phyloP scores from a whole-genome alignment of 2,113 vertebrate species.

The Progne subis region DNA sequence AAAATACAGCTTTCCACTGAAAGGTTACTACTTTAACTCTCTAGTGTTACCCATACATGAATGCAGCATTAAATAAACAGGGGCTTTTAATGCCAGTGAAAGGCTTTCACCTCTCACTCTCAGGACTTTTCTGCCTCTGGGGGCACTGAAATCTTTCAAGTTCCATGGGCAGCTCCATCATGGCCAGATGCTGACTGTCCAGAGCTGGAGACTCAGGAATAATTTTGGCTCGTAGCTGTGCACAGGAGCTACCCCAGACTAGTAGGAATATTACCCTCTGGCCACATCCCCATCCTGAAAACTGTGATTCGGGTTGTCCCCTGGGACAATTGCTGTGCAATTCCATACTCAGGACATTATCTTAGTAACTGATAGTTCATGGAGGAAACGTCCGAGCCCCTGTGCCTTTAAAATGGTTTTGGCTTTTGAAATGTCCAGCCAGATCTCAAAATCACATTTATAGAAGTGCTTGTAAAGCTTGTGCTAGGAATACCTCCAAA shows the following conservation, averaged over 20 bases:
- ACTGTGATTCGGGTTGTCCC: background rate
- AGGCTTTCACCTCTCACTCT: background rate
- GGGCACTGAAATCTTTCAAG: background rate
- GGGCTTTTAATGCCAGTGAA: background rate
- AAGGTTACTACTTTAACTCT: background rate
- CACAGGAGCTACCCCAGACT: background rate
- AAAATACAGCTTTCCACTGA: background rate
- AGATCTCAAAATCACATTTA: background rate
- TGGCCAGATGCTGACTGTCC: background rate
- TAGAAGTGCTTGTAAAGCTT: background rate
- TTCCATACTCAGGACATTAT: background rate
- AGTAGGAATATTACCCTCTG: background rate
- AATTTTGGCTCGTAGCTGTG: background rate
- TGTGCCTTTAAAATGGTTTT: background rate
- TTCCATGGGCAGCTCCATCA: background rate
- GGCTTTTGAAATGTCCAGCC: background rate
- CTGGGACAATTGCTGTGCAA: background rate
- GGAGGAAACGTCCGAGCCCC: fast-evolving
- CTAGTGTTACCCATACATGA: background rate
- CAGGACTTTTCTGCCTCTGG: background rate
- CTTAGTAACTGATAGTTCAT: background rate
- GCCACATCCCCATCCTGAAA: background rate
- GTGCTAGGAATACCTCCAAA: background rate
- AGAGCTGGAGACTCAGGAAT: background rate
- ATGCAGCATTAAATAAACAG: background rate